A percentile compares a stretch with the other conserved stretches of the same genome.
Evolutionary conservation across 2,888 invertebrate genomes (phyloP).

Genomic region (Stenoptilia bipunctidactyla): DNA sequence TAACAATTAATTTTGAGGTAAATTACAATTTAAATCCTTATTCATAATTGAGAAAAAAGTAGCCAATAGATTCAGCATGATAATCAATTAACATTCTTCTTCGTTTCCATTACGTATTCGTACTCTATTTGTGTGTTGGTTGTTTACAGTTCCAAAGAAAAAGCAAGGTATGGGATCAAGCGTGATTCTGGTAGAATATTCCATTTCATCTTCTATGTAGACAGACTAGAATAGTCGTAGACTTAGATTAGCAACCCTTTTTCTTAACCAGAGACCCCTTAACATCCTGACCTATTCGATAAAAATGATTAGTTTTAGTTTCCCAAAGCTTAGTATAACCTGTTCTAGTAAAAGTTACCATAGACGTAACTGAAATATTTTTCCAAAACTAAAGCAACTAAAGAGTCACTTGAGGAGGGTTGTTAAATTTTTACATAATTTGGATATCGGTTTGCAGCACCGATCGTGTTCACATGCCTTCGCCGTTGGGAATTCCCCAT

Average conservation of each 20-base stretch:
- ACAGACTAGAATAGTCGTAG: constrained; percentile 58
- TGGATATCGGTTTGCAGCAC: constrained; percentile 29
- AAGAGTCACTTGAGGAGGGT: constrained; percentile 26
- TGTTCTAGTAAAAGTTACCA: constrained; percentile 37
- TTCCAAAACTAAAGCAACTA: constrained; percentile 20
- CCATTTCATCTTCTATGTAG: constrained; percentile 67
- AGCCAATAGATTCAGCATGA: neutral
- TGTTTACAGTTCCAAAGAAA: constrained; percentile 89
- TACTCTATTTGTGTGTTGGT: constrained; percentile 72
- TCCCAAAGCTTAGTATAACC: constrained; percentile 20
- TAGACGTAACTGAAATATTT: constrained; percentile 36
- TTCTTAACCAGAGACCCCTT: constrained; percentile 24
- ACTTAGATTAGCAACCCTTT: constrained; percentile 25
- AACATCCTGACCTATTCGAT: constrained; percentile 14
- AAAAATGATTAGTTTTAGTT: neutral
- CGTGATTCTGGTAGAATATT: constrained; percentile 71
- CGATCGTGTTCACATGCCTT: constrained; percentile 34
- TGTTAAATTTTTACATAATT: constrained; percentile 31
- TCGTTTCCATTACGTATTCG: constrained; percentile 38
- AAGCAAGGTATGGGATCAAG: constrained; percentile 75
- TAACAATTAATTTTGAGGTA: neutral
- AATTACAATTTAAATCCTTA: no score
- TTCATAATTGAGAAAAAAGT: neutral
- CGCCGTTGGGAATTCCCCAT: constrained; percentile 19
- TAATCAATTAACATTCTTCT: constrained; percentile 19